These are phyloP conservation scores for Craseonycteris thonglongyai DNA, from an alignment of 2,113 vertebrate species.

Conservation along the genomic window DNA sequence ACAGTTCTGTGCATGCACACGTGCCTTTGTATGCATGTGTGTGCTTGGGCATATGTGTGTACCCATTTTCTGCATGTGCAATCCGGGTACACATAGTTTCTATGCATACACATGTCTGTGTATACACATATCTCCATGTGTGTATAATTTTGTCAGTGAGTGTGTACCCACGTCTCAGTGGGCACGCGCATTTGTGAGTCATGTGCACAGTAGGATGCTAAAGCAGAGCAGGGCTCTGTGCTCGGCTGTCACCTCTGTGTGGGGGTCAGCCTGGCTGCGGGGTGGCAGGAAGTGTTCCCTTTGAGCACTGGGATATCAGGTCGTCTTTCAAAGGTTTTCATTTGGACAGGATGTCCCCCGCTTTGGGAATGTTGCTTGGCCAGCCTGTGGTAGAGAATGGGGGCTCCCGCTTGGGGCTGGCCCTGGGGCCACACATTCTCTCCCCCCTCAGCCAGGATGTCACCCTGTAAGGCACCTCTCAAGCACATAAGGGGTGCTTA, in stretches of 20 bases:
- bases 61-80: neutral
- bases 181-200: neutral
- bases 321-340: neutral
- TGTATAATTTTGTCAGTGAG: neutral
- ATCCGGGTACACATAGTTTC: neutral
- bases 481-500: neutral
- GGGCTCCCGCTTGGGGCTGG: neutral
- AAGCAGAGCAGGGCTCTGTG: neutral
- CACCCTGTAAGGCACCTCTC: neutral
- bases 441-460: neutral
- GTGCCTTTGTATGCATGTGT: rapidly evolving
- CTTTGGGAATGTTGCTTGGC: neutral
- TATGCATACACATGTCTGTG: neutral
- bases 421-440: neutral
- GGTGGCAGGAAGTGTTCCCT: neutral
- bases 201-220: neutral
- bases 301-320: neutral
- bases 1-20: neutral
- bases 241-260: too few species aligned
- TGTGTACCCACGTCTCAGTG: neutral
- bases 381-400: neutral
- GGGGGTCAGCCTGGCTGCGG: neutral
- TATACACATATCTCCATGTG: neutral
- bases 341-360: rapidly evolving
- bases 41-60: neutral